Conservation (phyloP, 2,113 vertebrate genomes). For the Pterocles burchelli region DNA sequence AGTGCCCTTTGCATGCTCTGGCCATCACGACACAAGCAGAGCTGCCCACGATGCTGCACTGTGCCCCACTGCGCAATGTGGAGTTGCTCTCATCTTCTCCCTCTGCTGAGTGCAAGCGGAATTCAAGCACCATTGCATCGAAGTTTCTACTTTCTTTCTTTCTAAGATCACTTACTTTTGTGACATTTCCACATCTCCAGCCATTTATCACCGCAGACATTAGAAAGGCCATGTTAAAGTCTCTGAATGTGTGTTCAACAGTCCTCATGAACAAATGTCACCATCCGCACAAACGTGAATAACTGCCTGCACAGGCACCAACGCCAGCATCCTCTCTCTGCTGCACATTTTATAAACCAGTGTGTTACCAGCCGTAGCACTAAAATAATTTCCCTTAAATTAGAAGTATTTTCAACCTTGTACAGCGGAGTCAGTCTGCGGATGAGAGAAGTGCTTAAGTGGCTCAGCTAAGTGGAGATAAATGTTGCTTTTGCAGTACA, state of each 20-base stretch:
- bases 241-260: neutral
- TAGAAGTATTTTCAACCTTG: neutral
- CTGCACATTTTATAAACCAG: neutral
- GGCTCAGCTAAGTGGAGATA: neutral
- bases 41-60: fast-evolving
- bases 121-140: neutral
- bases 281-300: neutral
- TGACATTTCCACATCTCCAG: neutral
- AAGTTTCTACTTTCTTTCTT: neutral
- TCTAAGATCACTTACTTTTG: neutral
- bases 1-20: fast-evolving
- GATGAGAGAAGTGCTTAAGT: neutral
- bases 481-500: neutral
- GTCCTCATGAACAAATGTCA: neutral
- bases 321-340: neutral
- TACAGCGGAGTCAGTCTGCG: neutral
- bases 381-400: neutral
- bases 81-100: neutral
- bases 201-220: neutral
- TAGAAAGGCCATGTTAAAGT: neutral
- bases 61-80: neutral
- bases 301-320: neutral
- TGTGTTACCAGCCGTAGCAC: neutral
- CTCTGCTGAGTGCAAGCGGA: neutral
- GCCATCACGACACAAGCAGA: fast-evolving